Conservation (phyloP, 2,113 vertebrate species). For the Lagopus muta region DNA sequence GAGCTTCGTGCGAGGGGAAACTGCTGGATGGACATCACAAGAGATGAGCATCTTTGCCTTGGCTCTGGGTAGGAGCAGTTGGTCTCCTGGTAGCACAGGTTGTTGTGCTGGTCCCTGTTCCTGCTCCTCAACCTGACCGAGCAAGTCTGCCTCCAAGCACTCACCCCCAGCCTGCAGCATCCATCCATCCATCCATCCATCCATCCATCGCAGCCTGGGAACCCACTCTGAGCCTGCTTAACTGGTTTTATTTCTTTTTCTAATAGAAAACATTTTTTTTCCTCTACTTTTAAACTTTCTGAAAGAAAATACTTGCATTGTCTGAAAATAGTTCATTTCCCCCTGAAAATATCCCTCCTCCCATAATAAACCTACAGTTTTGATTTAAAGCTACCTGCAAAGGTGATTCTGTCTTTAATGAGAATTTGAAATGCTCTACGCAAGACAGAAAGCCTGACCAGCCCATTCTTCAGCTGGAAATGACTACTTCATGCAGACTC, state of each 20-base stretch:
- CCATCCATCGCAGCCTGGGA: neutral
- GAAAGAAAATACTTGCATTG: neutral
- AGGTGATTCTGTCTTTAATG: neutral
- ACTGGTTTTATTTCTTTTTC: neutral
- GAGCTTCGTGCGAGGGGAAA: neutral
- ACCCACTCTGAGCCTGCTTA: neutral
- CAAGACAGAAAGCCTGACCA: neutral
- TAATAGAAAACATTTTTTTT: neutral
- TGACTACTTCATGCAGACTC: neutral
- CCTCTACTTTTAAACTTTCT: neutral
- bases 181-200: neutral
- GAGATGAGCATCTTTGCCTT: neutral
- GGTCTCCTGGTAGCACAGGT: fast-evolving
- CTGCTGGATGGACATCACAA: neutral
- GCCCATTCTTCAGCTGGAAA: neutral
- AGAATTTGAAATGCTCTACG: neutral
- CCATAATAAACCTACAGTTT: neutral
- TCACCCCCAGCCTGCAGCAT: neutral
- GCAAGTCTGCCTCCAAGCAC: neutral
- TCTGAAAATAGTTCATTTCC: neutral
- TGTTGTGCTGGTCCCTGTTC: neutral
- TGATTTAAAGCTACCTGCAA: neutral
- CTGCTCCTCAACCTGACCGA: neutral
- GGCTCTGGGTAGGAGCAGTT: neutral
- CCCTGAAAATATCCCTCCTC: neutral